These are phyloP conservation scores for Mactromeris polynyma DNA, from an alignment of 2,888 invertebrate species.

Conservation along the genomic window DNA sequence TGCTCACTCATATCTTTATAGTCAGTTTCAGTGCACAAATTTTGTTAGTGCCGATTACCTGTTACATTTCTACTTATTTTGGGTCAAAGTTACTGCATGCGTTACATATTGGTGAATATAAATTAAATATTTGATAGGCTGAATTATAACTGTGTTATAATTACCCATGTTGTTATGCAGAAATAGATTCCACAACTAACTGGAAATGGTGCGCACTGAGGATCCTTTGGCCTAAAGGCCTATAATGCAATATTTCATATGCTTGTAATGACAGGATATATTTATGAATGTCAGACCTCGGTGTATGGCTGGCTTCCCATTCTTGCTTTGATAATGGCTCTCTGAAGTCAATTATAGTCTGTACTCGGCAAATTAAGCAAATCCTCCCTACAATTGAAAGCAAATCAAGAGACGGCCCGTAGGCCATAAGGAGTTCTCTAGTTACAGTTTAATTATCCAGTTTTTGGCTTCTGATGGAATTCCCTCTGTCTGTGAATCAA, in stretches of 20 bases:
- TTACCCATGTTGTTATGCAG: background rate
- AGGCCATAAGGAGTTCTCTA: background rate
- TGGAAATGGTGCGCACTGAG: background rate
- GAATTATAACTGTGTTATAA: background rate
- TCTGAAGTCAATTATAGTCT: conserved; percentile 1
- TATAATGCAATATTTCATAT: background rate
- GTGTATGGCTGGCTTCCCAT: background rate
- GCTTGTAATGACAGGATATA: background rate
- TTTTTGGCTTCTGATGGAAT: conserved; percentile 5
- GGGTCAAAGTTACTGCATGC: no score
- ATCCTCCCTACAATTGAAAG: background rate
- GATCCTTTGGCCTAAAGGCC: background rate
- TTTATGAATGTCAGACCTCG: background rate
- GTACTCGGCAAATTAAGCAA: background rate
- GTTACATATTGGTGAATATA: no score
- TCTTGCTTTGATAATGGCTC: background rate
- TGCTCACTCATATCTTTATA: no score
- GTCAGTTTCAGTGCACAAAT: no score
- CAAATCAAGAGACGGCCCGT: background rate
- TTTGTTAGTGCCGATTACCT: no score
- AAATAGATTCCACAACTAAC: background rate
- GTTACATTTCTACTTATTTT: no score
- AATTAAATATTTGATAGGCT: no score
- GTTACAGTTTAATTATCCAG: conserved; percentile 35
- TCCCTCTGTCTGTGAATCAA: background rate